These are phyloP conservation scores for Cheumatopsyche charites DNA, from an alignment of 1,140 invertebrate species.

Conservation along the genomic window DNA sequence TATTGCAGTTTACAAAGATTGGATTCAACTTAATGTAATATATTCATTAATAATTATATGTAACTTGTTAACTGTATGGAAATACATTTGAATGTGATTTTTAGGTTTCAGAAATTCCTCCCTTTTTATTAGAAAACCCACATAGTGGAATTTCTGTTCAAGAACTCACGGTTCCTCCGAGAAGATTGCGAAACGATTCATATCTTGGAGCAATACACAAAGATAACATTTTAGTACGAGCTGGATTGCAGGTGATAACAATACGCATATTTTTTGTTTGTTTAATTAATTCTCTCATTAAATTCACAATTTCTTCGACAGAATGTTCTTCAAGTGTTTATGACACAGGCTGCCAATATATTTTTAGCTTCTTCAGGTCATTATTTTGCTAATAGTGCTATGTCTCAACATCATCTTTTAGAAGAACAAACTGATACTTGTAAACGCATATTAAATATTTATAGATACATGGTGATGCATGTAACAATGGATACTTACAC, in stretches of 20 bases:
- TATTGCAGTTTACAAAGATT: slow-evolving; percentile 94
- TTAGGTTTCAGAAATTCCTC: slow-evolving; percentile 74
- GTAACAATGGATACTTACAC: slow-evolving; percentile 89
- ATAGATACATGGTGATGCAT: slow-evolving; percentile 97
- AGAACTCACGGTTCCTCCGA: slow-evolving; percentile 63
- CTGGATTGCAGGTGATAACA: slow-evolving; percentile 70
- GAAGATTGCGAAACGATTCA: slow-evolving; percentile 79
- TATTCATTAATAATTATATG: slow-evolving; percentile 14
- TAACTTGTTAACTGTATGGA: too few species aligned
- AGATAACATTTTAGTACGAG: slow-evolving; percentile 78
- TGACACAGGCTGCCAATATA: slow-evolving; percentile 94
- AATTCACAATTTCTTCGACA: slow-evolving; percentile 56
- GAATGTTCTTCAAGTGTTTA: slow-evolving; percentile 92
- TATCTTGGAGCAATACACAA: slow-evolving; percentile 81
- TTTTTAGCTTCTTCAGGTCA: slow-evolving; percentile 81
- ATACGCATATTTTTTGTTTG: neutral
- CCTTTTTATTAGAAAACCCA: slow-evolving; percentile 79
- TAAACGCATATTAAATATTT: slow-evolving; percentile 95
- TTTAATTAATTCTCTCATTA: neutral
- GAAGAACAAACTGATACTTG: slow-evolving; percentile 96
- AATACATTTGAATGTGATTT: slow-evolving; percentile 6
- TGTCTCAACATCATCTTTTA: slow-evolving; percentile 70
- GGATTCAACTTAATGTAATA: slow-evolving; percentile 88
- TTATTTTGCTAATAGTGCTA: slow-evolving; percentile 89
- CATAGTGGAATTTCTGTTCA: slow-evolving; percentile 54